Percentiles rank a stretch among this genome's conserved stretches.
Evolutionary conservation across 23 tunicate species (phyloP).

Genomic region (Ciona savignyi): DNA sequence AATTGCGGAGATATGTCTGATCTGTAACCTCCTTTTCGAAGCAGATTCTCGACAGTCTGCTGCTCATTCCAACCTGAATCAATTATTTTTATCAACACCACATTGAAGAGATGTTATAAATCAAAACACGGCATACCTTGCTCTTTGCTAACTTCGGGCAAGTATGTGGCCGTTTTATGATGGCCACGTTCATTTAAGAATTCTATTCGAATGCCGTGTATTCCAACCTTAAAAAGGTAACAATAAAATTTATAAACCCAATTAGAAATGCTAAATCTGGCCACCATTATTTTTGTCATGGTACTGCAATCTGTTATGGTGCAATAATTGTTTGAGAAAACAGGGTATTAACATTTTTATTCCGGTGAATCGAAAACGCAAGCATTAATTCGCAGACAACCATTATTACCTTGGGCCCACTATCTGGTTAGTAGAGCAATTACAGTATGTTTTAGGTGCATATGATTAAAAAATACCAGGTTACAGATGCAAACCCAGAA

Average conservation of each 20-base stretch:
- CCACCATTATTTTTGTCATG: no score
- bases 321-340: no score
- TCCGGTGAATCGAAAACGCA: no score
- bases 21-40: conserved; percentile 89
- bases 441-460: no score
- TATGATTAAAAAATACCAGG: no score
- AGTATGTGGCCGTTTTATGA: conserved; percentile 77
- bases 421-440: no score
- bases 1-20: conserved; percentile 40
- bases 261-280: no score
- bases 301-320: no score
- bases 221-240: conserved; percentile 73
- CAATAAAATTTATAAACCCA: no score
- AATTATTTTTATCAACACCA: background rate
- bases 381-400: no score
- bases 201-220: conserved; percentile 91
- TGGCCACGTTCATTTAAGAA: conserved; percentile 76
- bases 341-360: no score
- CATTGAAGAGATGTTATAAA: background rate
- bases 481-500: background rate
- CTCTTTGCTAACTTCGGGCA: conserved; percentile 95
- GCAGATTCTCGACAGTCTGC: conserved; percentile 71
- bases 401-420: no score
- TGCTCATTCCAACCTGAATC: conserved; percentile 70
- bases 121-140: conserved; percentile 43